Evolutionary conservation across 2,888 invertebrate genomes (phyloP).

Genomic region (Drosophila mettleri): DNA sequence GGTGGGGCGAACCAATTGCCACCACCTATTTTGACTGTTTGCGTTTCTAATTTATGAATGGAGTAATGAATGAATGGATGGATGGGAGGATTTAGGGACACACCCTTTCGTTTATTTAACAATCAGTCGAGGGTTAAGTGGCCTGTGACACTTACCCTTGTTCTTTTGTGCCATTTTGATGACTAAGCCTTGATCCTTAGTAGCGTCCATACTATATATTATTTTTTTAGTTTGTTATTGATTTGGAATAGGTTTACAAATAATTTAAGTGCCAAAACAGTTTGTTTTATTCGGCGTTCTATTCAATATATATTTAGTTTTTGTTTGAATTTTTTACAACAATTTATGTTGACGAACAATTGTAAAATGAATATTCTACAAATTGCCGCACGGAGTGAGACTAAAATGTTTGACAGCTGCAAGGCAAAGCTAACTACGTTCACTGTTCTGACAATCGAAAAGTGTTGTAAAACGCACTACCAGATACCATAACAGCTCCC

Average conservation of each 20-base stretch:
- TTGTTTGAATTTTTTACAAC: conserved; percentile 76
- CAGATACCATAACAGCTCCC: not conserved
- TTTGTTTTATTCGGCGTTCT: conserved; percentile 43
- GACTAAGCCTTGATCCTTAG: conserved; percentile 57
- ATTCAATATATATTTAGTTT: conserved; percentile 45
- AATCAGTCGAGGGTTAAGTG: not conserved
- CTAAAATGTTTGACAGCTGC: conserved; percentile 26
- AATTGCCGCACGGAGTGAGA: conserved; percentile 8
- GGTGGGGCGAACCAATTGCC: conserved; percentile 51
- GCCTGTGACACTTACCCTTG: conserved; percentile 52
- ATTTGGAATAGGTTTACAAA: conserved; percentile 49
- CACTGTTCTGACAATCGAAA: not conserved
- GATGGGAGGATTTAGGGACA: not conserved
- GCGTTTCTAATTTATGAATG: conserved; percentile 54
- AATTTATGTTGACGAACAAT: conserved; percentile 74
- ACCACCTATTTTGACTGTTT: conserved; percentile 55
- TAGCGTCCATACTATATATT: conserved; percentile 46
- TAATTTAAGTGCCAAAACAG: conserved; percentile 66
- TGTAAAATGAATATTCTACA: conserved; percentile 53
- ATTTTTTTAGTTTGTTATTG: conserved; percentile 17
- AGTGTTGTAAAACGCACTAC: conserved; percentile 30
- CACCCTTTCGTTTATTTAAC: not conserved
- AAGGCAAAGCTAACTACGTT: conserved; percentile 41
- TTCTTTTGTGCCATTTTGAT: conserved; percentile 74
- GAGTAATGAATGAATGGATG: not conserved